A percentile compares a stretch with the other conserved stretches of the same genome.
phyloP scores from a whole-genome alignment of 2,797 vertebrate genomes.

The Microtus californicus region DNA sequence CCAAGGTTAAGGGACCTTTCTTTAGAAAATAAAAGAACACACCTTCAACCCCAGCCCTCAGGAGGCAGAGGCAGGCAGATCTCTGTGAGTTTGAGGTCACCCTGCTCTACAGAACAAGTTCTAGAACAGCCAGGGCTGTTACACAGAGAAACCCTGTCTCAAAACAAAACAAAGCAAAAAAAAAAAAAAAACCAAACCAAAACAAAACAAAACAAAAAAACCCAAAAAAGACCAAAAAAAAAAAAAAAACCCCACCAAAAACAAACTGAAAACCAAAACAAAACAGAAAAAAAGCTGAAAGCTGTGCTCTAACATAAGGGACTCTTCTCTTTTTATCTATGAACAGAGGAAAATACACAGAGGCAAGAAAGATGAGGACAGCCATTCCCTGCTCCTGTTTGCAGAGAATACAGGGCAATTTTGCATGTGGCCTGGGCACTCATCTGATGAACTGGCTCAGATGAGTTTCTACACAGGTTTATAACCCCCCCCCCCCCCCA shows the following conservation, averaged over 20 bases:
- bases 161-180: background rate
- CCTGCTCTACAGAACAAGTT: background rate
- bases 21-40: background rate
- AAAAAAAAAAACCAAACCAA: background rate
- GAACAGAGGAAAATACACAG: background rate
- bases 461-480: constrained; percentile 45
- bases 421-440: background rate
- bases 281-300: background rate
- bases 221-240: background rate
- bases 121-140: background rate
- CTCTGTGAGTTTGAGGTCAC: background rate
- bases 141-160: background rate
- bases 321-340: background rate
- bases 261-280: background rate
- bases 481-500: background rate
- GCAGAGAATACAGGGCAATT: background rate
- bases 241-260: background rate
- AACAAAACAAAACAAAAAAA: background rate
- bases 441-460: constrained; percentile 31
- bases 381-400: background rate
- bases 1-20: background rate
- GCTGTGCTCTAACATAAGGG: too few relatives aligned
- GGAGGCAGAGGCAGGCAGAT: background rate
- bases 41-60: background rate
- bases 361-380: background rate